Base-by-base conservation (phyloP, 2,113 vertebrate species). In the Aptenodytes patagonicus region DNA sequence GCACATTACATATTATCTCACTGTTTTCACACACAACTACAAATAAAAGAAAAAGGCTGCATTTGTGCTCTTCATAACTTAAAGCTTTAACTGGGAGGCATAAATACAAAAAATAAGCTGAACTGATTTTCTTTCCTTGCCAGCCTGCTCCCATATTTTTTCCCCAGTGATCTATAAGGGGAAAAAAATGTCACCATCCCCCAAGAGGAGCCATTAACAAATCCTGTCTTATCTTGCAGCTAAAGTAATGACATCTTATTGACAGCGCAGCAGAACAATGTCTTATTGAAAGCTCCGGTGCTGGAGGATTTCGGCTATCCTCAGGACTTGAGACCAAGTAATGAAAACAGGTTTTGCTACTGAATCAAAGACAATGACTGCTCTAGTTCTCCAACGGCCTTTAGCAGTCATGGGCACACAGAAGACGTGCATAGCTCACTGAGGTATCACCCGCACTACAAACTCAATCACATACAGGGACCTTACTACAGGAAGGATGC, bases 221-320 rank as follows among this genome's bases (percentile, higher is more conserved):
- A 97, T 77, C 83, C 57, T 68, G 92, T 87, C 82, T 87, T 96
- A 90, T 92, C 95, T 94, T 71, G 64, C 38, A 88, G 62, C 73
- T 83, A 28, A 91, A 94, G 80, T 93, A 95, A 93, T 89, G 90
- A 77, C 81, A 91, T 87, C 89, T 95, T 95, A 97, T 83, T 94
- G 95, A 76, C 95, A 95, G 83, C 16, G 1, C 36, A 87, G 83
- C 73, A 91, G 72, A 89, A 77, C 81, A 95, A 87, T n/a, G 82
- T 92, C 86, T 82, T 89, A 95, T 57, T 95, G 94, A 95, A 97
- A 92, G 69, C 83, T 84, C 49, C 57, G 24, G 77, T 42, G 83
- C 70, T 87, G 44, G 36, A 97, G 71, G 90, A 96, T 92, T 95
- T 97, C 73, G 69, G 65, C 89, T 95, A 44, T 92, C 89, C 81